These are phyloP conservation scores for Nomada goodeniana DNA, from an alignment of 2,888 invertebrate species.

Conservation along the genomic window DNA sequence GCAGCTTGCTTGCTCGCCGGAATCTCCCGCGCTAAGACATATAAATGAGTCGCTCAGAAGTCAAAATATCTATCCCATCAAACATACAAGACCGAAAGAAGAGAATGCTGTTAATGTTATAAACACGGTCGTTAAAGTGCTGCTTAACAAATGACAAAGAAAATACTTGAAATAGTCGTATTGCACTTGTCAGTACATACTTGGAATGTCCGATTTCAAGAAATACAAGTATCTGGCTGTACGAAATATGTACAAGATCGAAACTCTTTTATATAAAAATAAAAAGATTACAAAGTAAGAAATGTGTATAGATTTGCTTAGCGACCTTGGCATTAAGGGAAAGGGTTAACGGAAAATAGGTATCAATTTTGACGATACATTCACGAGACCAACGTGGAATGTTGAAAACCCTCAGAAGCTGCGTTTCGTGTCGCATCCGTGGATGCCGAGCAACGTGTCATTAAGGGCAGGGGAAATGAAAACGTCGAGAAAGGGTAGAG, in stretches of 20 bases:
- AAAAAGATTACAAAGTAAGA: not conserved
- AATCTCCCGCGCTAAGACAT: slow-evolving; percentile 68
- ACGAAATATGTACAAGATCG: no score
- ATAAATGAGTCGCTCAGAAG: no score
- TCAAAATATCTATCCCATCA: no score
- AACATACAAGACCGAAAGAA: no score
- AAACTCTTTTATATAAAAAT: no score
- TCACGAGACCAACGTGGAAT: not conserved
- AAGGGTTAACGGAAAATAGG: slow-evolving; percentile 1
- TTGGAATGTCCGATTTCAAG: no score
- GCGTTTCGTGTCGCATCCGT: slow-evolving; percentile 56
- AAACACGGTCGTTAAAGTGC: no score
- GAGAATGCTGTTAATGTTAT: no score
- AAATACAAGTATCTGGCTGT: no score
- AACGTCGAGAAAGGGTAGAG: slow-evolving; percentile 9
- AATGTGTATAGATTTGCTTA: not conserved
- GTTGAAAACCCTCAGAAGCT: slow-evolving; percentile 51
- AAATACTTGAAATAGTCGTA: no score
- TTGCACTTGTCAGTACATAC: no score
- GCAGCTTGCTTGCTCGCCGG: slow-evolving; percentile 62
- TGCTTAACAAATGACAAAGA: no score
- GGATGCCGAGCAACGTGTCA: slow-evolving; percentile 41
- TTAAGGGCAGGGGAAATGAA: slow-evolving; percentile 11
- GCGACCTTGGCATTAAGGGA: not conserved
- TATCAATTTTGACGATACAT: slow-evolving; percentile 1